These are phyloP conservation scores for Dendroctonus valens DNA, from an alignment of 1,140 invertebrate species.

Conservation along the genomic window DNA sequence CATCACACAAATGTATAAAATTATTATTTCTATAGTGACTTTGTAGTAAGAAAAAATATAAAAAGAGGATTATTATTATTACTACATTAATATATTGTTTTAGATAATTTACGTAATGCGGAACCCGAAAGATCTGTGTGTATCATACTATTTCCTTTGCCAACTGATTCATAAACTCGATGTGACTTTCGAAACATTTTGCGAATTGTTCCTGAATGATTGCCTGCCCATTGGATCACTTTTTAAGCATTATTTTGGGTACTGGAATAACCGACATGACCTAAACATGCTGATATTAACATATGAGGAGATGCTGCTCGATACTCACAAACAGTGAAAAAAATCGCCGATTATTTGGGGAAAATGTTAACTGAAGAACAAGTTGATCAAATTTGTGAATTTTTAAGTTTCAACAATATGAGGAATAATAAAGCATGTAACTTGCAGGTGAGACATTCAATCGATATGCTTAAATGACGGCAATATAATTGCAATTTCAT, in stretches of 20 bases:
- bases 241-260: slow-evolving; percentile 70
- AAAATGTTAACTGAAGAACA: slow-evolving; percentile 66
- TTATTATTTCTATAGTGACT: too few relatives aligned
- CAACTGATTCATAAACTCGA: slow-evolving; percentile 67
- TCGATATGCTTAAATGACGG: not conserved
- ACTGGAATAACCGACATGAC: slow-evolving; percentile 72
- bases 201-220: slow-evolving; percentile 71
- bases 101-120: slow-evolving; percentile 87
- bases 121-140: slow-evolving; percentile 92
- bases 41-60: not conserved
- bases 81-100: slow-evolving; percentile 30
- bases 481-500: slow-evolving; percentile 23
- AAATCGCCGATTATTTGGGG: slow-evolving; percentile 71
- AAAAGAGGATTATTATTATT: not conserved
- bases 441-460: slow-evolving; percentile 52
- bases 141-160: slow-evolving; percentile 89
- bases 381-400: slow-evolving; percentile 64
- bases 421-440: slow-evolving; percentile 70
- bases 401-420: slow-evolving; percentile 81
- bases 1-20: too few relatives aligned
- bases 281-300: slow-evolving; percentile 77
- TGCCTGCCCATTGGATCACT: slow-evolving; percentile 43
- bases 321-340: slow-evolving; percentile 63
- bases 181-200: slow-evolving; percentile 78
- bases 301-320: slow-evolving; percentile 83